Evolutionary conservation across 2,797 vertebrate genomes (phyloP).

Genomic region (Urophycis tenuis): DNA sequence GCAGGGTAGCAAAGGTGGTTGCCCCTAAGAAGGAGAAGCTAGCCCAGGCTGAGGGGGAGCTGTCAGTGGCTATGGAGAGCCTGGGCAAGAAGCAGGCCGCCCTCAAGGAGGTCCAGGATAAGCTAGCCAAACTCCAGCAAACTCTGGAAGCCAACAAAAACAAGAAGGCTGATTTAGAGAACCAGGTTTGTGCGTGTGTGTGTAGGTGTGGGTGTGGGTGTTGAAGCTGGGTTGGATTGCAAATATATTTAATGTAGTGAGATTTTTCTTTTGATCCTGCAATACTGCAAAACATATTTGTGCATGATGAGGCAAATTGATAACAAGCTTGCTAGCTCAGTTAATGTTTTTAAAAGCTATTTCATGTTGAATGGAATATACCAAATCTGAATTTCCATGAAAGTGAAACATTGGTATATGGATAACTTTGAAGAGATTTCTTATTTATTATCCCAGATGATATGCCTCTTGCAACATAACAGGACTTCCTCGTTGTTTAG

Average conservation of each 20-base stretch:
- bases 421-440: neutral
- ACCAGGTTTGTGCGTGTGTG: constrained; percentile 66
- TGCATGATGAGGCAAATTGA: neutral
- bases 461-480: neutral
- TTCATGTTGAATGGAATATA: neutral
- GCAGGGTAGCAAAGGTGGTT: constrained; percentile 83
- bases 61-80: constrained; percentile 75
- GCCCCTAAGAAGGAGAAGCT: constrained; percentile 85
- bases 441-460: neutral
- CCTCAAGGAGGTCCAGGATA: constrained; percentile 80
- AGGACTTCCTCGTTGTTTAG: neutral
- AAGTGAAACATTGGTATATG: neutral
- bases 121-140: constrained; percentile 74
- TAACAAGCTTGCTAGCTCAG: neutral
- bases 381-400: neutral
- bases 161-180: constrained; percentile 82
- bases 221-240: neutral
- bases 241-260: neutral
- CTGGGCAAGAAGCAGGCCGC: constrained; percentile 80
- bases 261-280: neutral
- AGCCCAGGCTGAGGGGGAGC: constrained; percentile 72
- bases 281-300: neutral
- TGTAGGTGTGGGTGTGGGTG: neutral
- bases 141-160: constrained; percentile 78
- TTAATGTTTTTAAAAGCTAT: neutral